These are phyloP conservation scores for Caenorhabditis latens DNA, from an alignment of 1,140 invertebrate genomes.

Conservation along the genomic window DNA sequence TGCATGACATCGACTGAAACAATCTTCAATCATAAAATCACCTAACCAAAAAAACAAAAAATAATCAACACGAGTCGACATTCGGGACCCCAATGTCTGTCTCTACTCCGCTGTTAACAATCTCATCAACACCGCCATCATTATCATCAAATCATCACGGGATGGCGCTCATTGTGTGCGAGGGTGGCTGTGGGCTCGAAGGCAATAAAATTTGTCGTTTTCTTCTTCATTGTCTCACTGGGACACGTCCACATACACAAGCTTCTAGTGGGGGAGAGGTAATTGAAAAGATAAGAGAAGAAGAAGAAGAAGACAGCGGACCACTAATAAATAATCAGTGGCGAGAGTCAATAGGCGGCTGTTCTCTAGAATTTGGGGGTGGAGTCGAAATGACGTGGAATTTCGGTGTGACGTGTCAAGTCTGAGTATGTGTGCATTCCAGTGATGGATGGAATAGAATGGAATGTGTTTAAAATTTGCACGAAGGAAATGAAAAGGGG, in stretches of 20 bases:
- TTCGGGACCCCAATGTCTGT: slow-evolving; percentile 10
- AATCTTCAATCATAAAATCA: neutral
- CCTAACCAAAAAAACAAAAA: slow-evolving; percentile 1
- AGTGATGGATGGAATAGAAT: neutral
- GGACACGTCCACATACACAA: slow-evolving; percentile 4
- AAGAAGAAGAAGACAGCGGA: neutral
- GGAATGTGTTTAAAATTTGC: slow-evolving; percentile 15
- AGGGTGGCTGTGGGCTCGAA: slow-evolving; percentile 31
- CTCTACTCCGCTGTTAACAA: neutral
- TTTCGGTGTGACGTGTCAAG: neutral
- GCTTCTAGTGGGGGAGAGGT: neutral
- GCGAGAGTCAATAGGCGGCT: slow-evolving; percentile 23
- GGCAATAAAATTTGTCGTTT: slow-evolving; percentile 51
- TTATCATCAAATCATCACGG: slow-evolving; percentile 53
- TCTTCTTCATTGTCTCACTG: slow-evolving; percentile 31
- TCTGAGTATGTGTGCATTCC: neutral
- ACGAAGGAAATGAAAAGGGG: neutral
- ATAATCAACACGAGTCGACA: neutral
- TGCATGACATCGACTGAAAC: slow-evolving; percentile 2
- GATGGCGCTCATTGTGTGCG: neutral
- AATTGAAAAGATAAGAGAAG: neutral
- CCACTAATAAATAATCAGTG: slow-evolving; percentile 49
- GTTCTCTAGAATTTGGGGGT: neutral
- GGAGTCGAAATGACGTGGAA: slow-evolving; percentile 39
- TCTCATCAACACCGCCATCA: slow-evolving; percentile 14